Base-by-base conservation (phyloP, 92 coral and sea anemone species). In the Epizoanthus fatuus region DNA sequence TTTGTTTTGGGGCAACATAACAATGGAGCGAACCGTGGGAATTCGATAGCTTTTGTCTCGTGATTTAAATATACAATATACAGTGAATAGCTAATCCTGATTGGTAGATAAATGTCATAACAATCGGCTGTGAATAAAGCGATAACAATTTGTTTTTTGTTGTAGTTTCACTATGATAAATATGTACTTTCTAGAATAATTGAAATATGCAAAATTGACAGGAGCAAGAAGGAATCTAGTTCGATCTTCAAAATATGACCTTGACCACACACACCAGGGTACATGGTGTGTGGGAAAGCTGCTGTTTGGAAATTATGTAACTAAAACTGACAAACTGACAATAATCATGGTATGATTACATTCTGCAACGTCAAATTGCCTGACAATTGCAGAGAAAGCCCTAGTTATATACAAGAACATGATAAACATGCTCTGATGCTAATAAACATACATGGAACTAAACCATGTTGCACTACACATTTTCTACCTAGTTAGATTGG, bases 131-230 rank as follows among this genome's bases (percentile, higher is more conserved):
- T 40, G 35, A 7, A 17, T 45, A 19, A 5, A 70, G 49, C 45
- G 38, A 70, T 40, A 70, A 70, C 75, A 70, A 9, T 10, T 70
- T 70, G 75, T 15, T 70, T 17, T 70, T n/a, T 2, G 20, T 70
- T 70, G 16, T 13, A 70, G 12, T 47, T 69, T 51, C 22, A 42
- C 74, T 47, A 40, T 16, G 74, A n/a, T 69, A 51, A 42, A 70
- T 45, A 65, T 22, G 56, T 5, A 70, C 75, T n/a, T 47, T 70
- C 75, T n/a, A 42, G 56, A 47, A 47, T 57, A 70, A 70, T 42
- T 47, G 32, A 7, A 70, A 17, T 70, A 70, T 70, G 75, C 75
- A 70, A 70, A 70, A 17, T 8, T 66, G 72, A 66, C 72, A 66
- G 11, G 49, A 37, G 44, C 25, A 5, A 65, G 13, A 19, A 32